Evolutionary conservation across 1,140 invertebrate genomes (phyloP), one percentile per base, ranked within the genome.

Genomic region (Sarcophaga bullata): DNA sequence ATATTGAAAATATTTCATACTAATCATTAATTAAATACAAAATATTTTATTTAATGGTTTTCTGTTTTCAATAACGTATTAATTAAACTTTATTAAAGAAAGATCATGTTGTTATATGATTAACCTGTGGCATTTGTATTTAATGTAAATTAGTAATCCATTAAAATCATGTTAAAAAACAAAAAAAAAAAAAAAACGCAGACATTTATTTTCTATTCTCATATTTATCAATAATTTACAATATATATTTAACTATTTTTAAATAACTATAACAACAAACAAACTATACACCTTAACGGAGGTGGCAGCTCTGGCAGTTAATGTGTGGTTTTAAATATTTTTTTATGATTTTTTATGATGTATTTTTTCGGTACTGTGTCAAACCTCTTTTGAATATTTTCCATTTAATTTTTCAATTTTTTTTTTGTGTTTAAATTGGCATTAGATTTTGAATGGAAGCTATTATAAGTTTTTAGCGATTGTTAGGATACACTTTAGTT

Each of bases 241-340:
- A 37, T 37, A 37, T 4, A 37, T 37, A 37, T 37, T 46, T 37
- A 78, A 49, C 25, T 52, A 78, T 78, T 50, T 19, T 17, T 49
- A 49, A 76, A 49, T 48, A 78, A 19, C 3, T 78, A 78, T 17
- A 49, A 47, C 46, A 76, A 9, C 46, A 15, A 15, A 75, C 10
- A 73, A 37, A 11, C 2, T n/a, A 72, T 37, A 73, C 19, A 73
- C 68, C 58, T 52, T 62, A 83, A 50, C 46, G 81, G 78, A 84
- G 83, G 83, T 82, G 83, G 83, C 83, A 84, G 83, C 82, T 84
- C 83, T 84, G 83, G 80, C 83, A 82, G 73, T 81, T 76, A 82
- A 81, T 49, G 49, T 82, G 72, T 37, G 62, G n/a, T 81, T 62
- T 37, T 37, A 37, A n/a, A 47, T 48, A 47, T 54, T 73, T 73